Percentiles rank a stretch among this genome's conserved stretches.
Evolutionary conservation across 1,140 invertebrate species (phyloP).

Genomic region (honey bee (Apis mellifera)): DNA sequence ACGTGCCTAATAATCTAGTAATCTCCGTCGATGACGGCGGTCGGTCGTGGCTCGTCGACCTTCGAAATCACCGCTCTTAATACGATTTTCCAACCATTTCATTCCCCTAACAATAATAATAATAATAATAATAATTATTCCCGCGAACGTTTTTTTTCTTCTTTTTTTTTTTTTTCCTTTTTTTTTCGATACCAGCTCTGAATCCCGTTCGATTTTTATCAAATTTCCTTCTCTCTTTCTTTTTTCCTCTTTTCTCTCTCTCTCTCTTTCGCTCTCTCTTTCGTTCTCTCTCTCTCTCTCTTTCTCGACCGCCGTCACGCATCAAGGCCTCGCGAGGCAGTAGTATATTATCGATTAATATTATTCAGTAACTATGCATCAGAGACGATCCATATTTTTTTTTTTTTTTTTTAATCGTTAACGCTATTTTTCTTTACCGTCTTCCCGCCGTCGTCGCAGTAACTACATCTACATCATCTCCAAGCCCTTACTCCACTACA

Average conservation of each 20-base stretch:
- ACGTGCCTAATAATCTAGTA: slow-evolving; percentile 77
- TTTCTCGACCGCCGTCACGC: slow-evolving; percentile 69
- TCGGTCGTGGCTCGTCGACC: slow-evolving; percentile 42
- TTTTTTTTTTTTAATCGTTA: slow-evolving; percentile 36
- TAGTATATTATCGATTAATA: slow-evolving; percentile 73
- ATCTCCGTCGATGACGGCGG: slow-evolving; percentile 79
- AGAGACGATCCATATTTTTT: slow-evolving; percentile 71
- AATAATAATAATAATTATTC: background rate
- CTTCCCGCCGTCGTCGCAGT: slow-evolving; percentile 3
- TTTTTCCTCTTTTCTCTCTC: too few species aligned
- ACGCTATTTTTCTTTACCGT: slow-evolving; percentile 9
- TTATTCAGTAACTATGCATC: slow-evolving; percentile 70
- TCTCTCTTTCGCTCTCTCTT: too few species aligned
- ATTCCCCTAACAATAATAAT: background rate
- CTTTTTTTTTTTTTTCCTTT: too few species aligned
- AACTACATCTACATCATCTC: background rate
- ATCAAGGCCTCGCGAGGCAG: slow-evolving; percentile 81
- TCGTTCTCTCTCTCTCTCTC: too few species aligned
- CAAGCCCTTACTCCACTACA: background rate
- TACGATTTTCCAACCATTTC: background rate
- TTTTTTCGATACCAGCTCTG: background rate
- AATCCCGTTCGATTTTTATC: slow-evolving; percentile 3
- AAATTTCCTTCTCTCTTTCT: too few species aligned
- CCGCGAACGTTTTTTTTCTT: slow-evolving; percentile 1
- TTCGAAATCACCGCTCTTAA: background rate